These are phyloP conservation scores for Sepioteuthis lessoniana DNA, from an alignment of 2,888 invertebrate genomes.

Conservation along the genomic window DNA sequence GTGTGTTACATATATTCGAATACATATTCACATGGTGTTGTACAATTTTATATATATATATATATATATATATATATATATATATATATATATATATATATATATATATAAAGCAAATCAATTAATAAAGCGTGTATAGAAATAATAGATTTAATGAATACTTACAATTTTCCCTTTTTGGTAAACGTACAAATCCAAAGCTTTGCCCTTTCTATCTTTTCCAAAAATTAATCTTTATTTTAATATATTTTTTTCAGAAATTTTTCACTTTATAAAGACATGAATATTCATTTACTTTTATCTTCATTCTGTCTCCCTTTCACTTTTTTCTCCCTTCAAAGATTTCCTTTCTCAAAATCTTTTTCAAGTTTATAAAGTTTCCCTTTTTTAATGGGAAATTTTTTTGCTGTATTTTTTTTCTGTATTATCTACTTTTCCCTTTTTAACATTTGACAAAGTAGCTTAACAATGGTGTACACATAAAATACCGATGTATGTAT, in stretches of 20 bases:
- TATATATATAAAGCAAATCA: neutral
- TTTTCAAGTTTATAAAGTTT: no score
- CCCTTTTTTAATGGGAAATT: no score
- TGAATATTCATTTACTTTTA: neutral
- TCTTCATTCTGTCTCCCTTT: neutral
- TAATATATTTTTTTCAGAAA: neutral
- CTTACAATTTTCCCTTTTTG: conserved; percentile 15
- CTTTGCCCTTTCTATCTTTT: neutral
- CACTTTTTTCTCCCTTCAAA: neutral
- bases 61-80: no score
- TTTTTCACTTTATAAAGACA: neutral
- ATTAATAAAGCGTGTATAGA: neutral
- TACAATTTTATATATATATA: neutral
- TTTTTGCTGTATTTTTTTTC: no score
- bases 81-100: no score
- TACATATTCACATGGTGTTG: no score
- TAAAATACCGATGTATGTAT: no score
- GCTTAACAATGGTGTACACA: no score
- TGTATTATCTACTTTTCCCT: no score
- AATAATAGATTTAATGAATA: neutral
- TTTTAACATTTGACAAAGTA: no score
- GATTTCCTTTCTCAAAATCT: no score
- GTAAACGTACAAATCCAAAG: neutral
- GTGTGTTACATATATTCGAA: no score
- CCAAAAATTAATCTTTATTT: neutral